A percentile compares a stretch with the other conserved stretches of the same genome.
Evolutionary conservation across 1,140 invertebrate species (phyloP).

Genomic region (Micrasema longulum): DNA sequence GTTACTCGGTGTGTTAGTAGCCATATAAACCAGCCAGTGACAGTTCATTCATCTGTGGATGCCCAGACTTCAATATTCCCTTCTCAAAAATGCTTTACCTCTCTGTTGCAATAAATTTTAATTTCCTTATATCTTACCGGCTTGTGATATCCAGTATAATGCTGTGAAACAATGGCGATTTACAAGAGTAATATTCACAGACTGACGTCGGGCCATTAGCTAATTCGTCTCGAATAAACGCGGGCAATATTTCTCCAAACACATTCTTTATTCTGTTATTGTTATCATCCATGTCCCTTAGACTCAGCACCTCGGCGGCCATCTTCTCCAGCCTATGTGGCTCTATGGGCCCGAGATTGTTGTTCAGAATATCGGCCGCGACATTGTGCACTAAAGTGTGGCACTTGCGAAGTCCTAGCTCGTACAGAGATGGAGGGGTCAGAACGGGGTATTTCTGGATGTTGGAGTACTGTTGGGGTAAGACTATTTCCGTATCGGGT

Average conservation of each 20-base stretch:
- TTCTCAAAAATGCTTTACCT: too few relatives aligned
- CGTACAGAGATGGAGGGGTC: slow-evolving; percentile 39
- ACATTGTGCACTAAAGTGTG: slow-evolving; percentile 20
- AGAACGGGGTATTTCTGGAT: slow-evolving; percentile 34
- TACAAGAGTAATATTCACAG: slow-evolving; percentile 43
- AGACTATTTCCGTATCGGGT: slow-evolving; percentile 31
- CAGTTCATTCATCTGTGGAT: too few relatives aligned
- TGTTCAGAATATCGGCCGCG: slow-evolving; percentile 21
- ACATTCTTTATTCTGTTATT: slow-evolving; percentile 24
- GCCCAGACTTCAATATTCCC: too few relatives aligned
- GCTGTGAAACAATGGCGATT: slow-evolving; percentile 34
- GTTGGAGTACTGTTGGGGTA: slow-evolving; percentile 31
- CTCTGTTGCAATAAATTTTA: too few relatives aligned
- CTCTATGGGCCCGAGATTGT: slow-evolving; percentile 22
- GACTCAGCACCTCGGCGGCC: slow-evolving; percentile 7
- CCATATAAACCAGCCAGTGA: too few relatives aligned
- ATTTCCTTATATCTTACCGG: slow-evolving; percentile 30
- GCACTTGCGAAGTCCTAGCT: slow-evolving; percentile 42
- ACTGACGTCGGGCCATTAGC: slow-evolving; percentile 39
- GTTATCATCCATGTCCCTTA: slow-evolving; percentile 28
- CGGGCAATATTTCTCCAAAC: slow-evolving; percentile 29
- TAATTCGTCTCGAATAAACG: slow-evolving; percentile 24
- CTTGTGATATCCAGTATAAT: slow-evolving; percentile 38
- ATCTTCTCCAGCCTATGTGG: slow-evolving; percentile 13
- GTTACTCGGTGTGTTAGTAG: too few relatives aligned